Evolutionary conservation across 2,797 vertebrate species (phyloP).

Genomic region (Microcaecilia unicolor): DNA sequence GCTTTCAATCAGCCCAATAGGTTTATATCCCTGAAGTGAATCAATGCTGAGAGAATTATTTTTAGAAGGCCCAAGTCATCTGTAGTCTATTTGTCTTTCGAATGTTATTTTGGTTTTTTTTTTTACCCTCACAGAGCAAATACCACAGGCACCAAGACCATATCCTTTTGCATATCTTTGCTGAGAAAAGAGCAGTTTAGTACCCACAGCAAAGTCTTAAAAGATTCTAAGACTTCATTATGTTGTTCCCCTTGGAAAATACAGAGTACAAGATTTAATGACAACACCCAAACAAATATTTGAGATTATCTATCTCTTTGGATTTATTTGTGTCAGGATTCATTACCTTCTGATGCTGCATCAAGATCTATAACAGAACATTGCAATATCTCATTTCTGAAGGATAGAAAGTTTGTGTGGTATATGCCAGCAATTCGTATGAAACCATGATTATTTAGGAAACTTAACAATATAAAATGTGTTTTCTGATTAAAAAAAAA

Average conservation of each 20-base stretch:
- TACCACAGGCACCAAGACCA: slow-evolving; percentile 21
- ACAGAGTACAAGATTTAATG: background rate
- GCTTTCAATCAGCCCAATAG: slow-evolving; percentile 6
- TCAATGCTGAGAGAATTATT: slow-evolving; percentile 23
- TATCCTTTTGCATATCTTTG: slow-evolving; percentile 23
- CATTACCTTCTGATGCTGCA: rapidly evolving
- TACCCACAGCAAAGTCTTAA: slow-evolving; percentile 15
- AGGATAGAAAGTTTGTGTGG: too few species aligned
- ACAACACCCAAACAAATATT: background rate
- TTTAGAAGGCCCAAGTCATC: slow-evolving; percentile 28
- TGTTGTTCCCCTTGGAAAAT: slow-evolving; percentile 5
- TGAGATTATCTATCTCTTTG: too few species aligned
- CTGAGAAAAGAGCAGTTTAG: slow-evolving; percentile 14
- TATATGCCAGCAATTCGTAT: too few species aligned
- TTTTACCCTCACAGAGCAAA: slow-evolving; percentile 30
- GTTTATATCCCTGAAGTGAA: slow-evolving; percentile 19
- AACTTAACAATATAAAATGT: too few species aligned
- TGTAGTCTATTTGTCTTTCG: slow-evolving; percentile 21
- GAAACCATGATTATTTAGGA: too few species aligned
- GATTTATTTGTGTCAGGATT: background rate
- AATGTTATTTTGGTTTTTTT: slow-evolving; percentile 34
- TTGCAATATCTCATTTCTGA: too few species aligned
- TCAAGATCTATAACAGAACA: too few species aligned
- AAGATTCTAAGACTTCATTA: slow-evolving; percentile 11
- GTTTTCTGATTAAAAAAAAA: too few species aligned